These are phyloP conservation scores for Furcifer pardalis DNA, from an alignment of 2,797 vertebrate species.

Conservation along the genomic window DNA sequence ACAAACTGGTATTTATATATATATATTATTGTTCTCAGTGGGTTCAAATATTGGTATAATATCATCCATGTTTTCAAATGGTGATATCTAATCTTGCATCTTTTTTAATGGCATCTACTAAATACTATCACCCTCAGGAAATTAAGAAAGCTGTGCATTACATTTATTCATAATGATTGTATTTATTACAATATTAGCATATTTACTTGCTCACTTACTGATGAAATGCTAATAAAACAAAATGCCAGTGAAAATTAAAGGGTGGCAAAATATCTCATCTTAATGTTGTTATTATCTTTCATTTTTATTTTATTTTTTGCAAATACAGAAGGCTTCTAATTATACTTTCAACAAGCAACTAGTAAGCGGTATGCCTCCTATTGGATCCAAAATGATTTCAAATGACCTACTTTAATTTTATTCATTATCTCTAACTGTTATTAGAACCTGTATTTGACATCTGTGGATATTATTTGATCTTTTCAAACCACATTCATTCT, in stretches of 20 bases:
- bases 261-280: conserved; percentile 56
- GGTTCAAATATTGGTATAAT: neutral
- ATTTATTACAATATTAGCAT: conserved; percentile 57
- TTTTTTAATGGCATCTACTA: conserved; percentile 6
- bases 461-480: conserved; percentile 84
- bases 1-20: neutral
- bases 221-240: conserved; percentile 64
- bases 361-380: conserved; percentile 67
- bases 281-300: conserved; percentile 66
- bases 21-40: neutral
- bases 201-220: conserved; percentile 60
- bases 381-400: conserved; percentile 79
- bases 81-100: neutral
- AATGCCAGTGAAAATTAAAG: conserved; percentile 59
- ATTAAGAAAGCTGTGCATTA: conserved; percentile 31
- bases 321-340: conserved; percentile 75
- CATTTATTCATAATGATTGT: conserved; percentile 31
- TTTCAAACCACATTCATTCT: conserved; percentile 85
- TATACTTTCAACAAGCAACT: conserved; percentile 74
- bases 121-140: conserved; percentile 19
- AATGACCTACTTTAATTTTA: conserved; percentile 82
- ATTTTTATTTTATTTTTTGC: conserved; percentile 48
- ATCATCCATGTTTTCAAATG: conserved; percentile 14
- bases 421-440: conserved; percentile 81
- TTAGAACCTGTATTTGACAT: conserved; percentile 82